Evolutionary conservation across 2,888 invertebrate species (phyloP), one percentile per base, ranked within the genome.

Genomic region (Priocnemis perturbator): DNA sequence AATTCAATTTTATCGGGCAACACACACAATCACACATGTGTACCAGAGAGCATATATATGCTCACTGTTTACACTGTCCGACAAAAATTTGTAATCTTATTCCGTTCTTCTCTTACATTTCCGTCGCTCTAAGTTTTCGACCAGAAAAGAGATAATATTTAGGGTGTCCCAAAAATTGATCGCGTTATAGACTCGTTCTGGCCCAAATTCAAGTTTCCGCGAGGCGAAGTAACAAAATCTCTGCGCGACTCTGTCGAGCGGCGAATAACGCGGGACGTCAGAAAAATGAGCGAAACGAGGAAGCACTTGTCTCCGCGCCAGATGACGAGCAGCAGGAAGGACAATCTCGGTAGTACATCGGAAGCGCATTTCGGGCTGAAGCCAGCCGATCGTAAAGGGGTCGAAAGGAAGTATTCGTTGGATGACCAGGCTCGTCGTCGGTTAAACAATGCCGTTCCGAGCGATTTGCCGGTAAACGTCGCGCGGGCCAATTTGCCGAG

Each of bases 391-490:
- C 83, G 82, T 85, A 75, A 85, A 84, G 78, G 83, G 83, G 83
- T 85, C 79, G 80, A 81, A 69, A 76, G 80, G 81, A 81, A 75
- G 76, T 78, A 83, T 82, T 77, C 74, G 73, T 74, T 77, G 82
- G 84, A 87, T 88, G 88, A 88, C 88, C 89, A 85, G 77, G 76
- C 66, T n/a, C 60, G 69, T 74, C 81, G 76, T 84, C 79, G 75
- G 81, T 85, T 88, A 89, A 87, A 89, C 89, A 89, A 89, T 89
- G 82, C 79, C 76, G 63, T 89, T 88, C 88, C 89, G 71, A 88
- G 77, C 88, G 84, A 89, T 89, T 89, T 87, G 79, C 76, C 76
- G 79, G 77, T 81, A 86, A 88, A 86, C 82, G 87, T 78, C 81
- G 80, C 77, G 59, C 69, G 75, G 81, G 76, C 83, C 87, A 86